Evolutionary conservation across 2,888 invertebrate genomes (phyloP).

Genomic region (Drosophila subsilvestris): DNA sequence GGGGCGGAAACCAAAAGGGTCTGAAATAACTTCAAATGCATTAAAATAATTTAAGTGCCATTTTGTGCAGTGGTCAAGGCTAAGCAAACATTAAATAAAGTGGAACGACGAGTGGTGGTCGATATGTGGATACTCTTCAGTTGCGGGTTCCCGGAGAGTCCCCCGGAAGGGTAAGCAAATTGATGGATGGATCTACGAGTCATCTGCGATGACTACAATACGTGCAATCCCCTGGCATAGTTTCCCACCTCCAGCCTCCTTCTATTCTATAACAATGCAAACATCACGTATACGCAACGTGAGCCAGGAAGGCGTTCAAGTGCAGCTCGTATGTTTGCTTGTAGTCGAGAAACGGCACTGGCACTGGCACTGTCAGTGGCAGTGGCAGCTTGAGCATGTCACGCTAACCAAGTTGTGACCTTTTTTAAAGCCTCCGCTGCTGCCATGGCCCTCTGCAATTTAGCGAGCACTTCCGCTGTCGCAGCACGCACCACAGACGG

Average conservation of each 20-base stretch:
- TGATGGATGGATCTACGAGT: conserved; percentile 21
- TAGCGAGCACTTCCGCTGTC: conserved; percentile 45
- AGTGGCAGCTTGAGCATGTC: conserved; percentile 24
- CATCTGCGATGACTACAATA: not conserved
- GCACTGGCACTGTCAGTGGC: conserved; percentile 12
- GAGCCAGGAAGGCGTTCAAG: conserved; percentile 30
- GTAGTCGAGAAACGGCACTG: conserved; percentile 19
- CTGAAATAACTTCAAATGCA: conserved; percentile 62
- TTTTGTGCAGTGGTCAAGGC: conserved; percentile 34
- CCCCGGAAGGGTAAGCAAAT: too few species aligned
- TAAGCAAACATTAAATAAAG: conserved; percentile 24
- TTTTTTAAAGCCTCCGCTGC: conserved; percentile 37
- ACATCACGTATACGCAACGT: conserved; percentile 62
- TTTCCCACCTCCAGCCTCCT: conserved; percentile 1
- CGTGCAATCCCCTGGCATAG: not conserved
- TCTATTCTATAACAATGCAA: conserved; percentile 24
- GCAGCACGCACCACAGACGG: conserved; percentile 29
- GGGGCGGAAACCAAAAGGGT: conserved; percentile 23
- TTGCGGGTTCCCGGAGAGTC: not conserved
- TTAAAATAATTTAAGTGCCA: conserved; percentile 48
- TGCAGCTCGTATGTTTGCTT: conserved; percentile 24
- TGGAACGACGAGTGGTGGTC: not conserved
- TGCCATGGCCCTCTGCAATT: conserved; percentile 35
- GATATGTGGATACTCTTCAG: conserved; percentile 2
- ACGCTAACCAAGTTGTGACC: conserved; percentile 47